Evolutionary conservation across 2,797 vertebrate species (phyloP), one percentile per base, ranked within the genome.

Genomic region (Manis javanica): DNA sequence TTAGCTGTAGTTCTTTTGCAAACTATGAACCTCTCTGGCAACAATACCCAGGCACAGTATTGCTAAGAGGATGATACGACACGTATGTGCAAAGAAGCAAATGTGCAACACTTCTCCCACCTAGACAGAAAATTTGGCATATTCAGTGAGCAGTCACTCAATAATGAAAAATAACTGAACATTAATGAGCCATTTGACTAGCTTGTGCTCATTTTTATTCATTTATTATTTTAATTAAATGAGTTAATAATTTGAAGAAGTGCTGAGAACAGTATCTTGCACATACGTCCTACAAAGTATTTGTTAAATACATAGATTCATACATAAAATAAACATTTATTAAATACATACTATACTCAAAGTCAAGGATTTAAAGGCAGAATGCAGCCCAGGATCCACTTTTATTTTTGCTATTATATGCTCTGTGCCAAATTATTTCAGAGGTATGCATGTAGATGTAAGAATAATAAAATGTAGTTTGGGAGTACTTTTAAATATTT

Each of bases 401-500:
- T 93, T 10, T 89, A 46, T 55, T 81, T 90, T 42, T 34, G 5
- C 53, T 77, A 72, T 23, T 79, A 51, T 18, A 55, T 15, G 6
- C 59, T 42, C 7, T 71, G 26, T 78, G 29, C 24, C 79, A 93
- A 86, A 51, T 46, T 84, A 87, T 81, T 71, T 88, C 53, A 69
- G 34, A 75, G n/a, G 39, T 39, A n/a, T 39, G 5, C 2, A 57
- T 51, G 23, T 55, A 39, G 59, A 53, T 69, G 12, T 37, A n/a
- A 75, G 37, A 24, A 88, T 53, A 68, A 79, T 64, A 90, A 79
- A 84, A 75, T 57, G 29, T 31, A 92, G 59, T 59, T 90, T n/a
- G 18, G 9, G 24, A n/a, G 14, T 10, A 94, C 8, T 39, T 95
- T 90, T 19, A 90, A 94, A 75, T 87, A 93, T 84, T 90, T 90